Conservation (phyloP, 2,113 vertebrate species). For the Syrmaticus mikado region DNA sequence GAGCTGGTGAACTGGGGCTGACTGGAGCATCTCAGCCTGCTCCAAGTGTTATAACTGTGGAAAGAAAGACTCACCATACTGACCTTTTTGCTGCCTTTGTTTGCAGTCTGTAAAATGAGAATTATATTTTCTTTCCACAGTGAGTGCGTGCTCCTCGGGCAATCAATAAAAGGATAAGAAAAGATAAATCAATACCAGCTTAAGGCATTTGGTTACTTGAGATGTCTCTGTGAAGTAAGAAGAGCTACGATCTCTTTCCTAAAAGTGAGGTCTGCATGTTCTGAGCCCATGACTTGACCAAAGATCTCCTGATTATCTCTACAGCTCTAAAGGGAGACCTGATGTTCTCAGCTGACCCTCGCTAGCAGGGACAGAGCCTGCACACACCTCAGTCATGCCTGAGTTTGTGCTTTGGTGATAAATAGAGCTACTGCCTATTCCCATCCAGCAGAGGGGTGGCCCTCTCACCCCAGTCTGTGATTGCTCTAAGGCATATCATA, state of each 20-base stretch:
- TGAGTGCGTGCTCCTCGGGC: not conserved
- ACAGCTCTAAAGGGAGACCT: not conserved
- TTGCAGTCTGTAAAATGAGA: constrained; percentile 34
- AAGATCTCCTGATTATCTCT: not conserved
- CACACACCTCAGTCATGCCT: not conserved
- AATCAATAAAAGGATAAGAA: constrained; percentile 30
- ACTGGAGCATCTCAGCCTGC: not conserved
- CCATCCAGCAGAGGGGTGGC: not conserved
- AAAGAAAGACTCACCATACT: not conserved
- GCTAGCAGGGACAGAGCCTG: not conserved
- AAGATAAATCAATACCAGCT: constrained; percentile 46
- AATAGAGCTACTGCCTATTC: not conserved
- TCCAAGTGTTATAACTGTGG: not conserved
- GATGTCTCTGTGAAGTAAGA: constrained; percentile 7
- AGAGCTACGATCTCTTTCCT: not conserved
- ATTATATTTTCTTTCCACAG: not conserved
- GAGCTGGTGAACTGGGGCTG: not conserved
- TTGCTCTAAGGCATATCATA: not conserved
- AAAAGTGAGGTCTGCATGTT: not conserved
- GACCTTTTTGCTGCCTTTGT: constrained; percentile 20
- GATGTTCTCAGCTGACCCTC: not conserved
- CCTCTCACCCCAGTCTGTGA: not conserved
- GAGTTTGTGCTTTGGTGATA: not conserved
- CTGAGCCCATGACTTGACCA: not conserved
- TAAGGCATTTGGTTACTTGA: constrained; percentile 8